Conservation (phyloP, 2,797 vertebrate genomes). For the Danio albolineatus region DNA sequence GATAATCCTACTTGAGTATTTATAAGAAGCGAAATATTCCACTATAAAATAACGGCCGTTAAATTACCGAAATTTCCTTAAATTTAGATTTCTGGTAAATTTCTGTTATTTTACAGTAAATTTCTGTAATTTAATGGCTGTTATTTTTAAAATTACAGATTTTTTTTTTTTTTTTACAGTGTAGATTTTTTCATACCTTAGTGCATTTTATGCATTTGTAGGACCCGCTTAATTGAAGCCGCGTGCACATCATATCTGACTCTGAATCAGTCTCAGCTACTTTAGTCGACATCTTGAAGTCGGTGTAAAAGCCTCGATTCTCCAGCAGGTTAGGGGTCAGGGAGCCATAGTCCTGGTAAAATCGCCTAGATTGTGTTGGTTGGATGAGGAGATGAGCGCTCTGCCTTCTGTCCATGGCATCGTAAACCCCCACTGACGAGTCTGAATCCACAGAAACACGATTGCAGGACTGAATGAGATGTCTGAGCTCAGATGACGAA, state of each 20-base stretch:
- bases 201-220: slow-evolving; percentile 97
- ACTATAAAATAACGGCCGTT: no score
- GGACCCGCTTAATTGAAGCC: slow-evolving; percentile 84
- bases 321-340: slow-evolving; percentile 64
- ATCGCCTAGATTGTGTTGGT: slow-evolving; percentile 61
- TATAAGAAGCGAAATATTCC: neutral
- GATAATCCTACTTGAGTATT: neutral
- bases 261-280: slow-evolving; percentile 78
- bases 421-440: slow-evolving; percentile 21
- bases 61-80: no score
- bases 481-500: slow-evolving; percentile 80
- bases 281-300: slow-evolving; percentile 74
- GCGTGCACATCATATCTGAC: slow-evolving; percentile 85
- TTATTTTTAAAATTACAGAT: no score
- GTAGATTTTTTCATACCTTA: slow-evolving; percentile 81
- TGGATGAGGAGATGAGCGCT: slow-evolving; percentile 73
- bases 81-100: no score
- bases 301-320: slow-evolving; percentile 72
- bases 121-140: no score
- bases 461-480: slow-evolving; percentile 78
- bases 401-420: slow-evolving; percentile 71
- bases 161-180: no score
- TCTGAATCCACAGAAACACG: slow-evolving; percentile 57
- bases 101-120: no score
- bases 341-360: slow-evolving; percentile 68